A percentile compares a stretch with the other conserved stretches of the same genome.
phyloP scores from a whole-genome alignment of 2,797 vertebrate species.

The Momotus momota region DNA sequence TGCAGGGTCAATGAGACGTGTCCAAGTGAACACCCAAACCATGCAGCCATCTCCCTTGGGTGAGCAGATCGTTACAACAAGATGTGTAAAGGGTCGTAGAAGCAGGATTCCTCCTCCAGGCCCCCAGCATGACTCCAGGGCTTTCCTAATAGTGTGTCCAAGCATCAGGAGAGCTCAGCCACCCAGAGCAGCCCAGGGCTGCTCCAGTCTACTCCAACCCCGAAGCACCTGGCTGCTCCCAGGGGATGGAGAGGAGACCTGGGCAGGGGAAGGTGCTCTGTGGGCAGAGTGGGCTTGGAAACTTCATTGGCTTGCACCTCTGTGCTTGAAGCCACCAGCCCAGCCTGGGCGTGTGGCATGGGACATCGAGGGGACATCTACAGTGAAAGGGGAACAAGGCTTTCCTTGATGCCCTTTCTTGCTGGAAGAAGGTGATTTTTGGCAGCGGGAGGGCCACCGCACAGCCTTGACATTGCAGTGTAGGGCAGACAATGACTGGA shows the following conservation, averaged over 20 bases:
- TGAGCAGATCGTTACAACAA: not conserved
- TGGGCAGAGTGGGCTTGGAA: too few relatives aligned
- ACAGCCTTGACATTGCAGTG: not conserved
- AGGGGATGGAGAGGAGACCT: not conserved
- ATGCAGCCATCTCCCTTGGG: not conserved
- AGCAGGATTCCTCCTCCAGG: not conserved
- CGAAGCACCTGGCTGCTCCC: not conserved
- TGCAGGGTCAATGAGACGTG: accelerated
- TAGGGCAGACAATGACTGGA: not conserved
- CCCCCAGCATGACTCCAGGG: not conserved
- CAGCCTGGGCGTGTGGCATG: not conserved
- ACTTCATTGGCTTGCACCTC: accelerated
- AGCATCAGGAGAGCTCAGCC: not conserved
- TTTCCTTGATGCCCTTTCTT: not conserved
- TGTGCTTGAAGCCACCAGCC: not conserved
- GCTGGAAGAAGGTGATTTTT: not conserved
- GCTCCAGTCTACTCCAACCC: not conserved
- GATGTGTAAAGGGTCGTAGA: not conserved
- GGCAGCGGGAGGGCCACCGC: accelerated
- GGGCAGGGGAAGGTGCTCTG: too few relatives aligned
- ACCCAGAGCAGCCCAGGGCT: not conserved
- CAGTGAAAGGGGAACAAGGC: not conserved
- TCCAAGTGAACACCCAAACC: not conserved
- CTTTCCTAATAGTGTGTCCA: not conserved
- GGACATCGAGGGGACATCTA: not conserved